A percentile compares a stretch with the other conserved stretches of the same genome.
These are phyloP conservation scores for Elachura formosa DNA, from an alignment of 2,113 vertebrate genomes.

Conservation along the genomic window DNA sequence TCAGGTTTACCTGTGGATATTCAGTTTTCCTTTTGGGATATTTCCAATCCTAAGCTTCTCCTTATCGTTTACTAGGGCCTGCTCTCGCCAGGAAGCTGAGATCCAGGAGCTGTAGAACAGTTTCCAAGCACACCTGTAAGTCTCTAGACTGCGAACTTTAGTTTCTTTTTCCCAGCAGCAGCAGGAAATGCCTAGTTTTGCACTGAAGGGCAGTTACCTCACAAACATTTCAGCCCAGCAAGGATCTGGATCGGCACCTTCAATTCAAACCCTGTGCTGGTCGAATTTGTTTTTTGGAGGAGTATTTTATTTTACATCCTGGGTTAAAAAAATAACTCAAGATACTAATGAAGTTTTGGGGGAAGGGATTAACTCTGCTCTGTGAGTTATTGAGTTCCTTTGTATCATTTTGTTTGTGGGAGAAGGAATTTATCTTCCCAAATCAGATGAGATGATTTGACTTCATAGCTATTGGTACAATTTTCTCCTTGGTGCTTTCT, in stretches of 20 bases:
- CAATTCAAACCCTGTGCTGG: background rate
- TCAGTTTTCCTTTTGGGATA: background rate
- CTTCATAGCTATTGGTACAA: background rate
- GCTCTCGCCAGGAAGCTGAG: background rate
- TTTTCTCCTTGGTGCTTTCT: background rate
- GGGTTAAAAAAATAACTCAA: no score
- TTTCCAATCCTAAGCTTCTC: background rate
- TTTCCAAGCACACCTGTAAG: background rate
- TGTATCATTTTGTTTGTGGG: background rate
- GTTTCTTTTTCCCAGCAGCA: background rate
- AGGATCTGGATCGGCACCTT: background rate
- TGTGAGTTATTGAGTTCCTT: background rate
- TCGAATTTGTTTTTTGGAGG: background rate
- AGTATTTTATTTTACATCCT: background rate
- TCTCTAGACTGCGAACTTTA: background rate
- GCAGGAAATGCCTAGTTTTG: background rate
- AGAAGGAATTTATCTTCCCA: background rate
- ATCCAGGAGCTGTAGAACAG: background rate
- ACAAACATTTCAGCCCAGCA: background rate
- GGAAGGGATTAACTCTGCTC: background rate
- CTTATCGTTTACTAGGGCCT: background rate
- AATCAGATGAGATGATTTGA: background rate
- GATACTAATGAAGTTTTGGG: background rate
- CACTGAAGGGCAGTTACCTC: background rate
- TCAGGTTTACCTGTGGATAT: background rate